Conservation (phyloP, 2,888 invertebrate species). For the Oxytorus armatus region DNA sequence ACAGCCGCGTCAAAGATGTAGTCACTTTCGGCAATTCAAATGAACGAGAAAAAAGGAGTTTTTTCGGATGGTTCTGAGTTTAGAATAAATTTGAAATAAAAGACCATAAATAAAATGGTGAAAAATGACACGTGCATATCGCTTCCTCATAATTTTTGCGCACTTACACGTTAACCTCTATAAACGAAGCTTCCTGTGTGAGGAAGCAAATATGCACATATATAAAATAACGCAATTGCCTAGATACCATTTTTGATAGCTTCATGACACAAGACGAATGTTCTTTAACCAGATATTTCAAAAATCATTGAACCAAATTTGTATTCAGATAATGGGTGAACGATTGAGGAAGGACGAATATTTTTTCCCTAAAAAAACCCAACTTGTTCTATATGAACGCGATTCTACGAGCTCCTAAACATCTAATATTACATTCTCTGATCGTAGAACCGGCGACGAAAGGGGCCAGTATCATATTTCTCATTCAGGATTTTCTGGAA, state of each 20-base stretch:
- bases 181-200: too few species aligned
- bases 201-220: too few species aligned
- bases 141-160: too few species aligned
- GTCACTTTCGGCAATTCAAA: conserved; percentile 1
- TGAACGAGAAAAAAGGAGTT: not conserved
- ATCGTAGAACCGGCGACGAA: conserved; percentile 5
- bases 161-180: too few species aligned
- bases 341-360: too few species aligned
- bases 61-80: too few species aligned
- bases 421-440: conserved; percentile 20
- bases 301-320: not conserved
- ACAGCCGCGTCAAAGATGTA: conserved; percentile 71
- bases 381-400: conserved; percentile 16
- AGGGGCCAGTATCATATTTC: conserved; percentile 26
- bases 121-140: too few species aligned
- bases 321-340: not conserved
- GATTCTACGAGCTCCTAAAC: conserved; percentile 7
- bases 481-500: conserved; percentile 21
- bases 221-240: too few species aligned
- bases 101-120: too few species aligned
- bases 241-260: too few species aligned
- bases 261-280: not conserved
- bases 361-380: conserved; percentile 5
- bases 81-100: not conserved
- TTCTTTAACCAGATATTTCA: too few species aligned